phyloP scores from a whole-genome alignment of 2,113 vertebrate genomes.

The Ochotona curzoniae region DNA sequence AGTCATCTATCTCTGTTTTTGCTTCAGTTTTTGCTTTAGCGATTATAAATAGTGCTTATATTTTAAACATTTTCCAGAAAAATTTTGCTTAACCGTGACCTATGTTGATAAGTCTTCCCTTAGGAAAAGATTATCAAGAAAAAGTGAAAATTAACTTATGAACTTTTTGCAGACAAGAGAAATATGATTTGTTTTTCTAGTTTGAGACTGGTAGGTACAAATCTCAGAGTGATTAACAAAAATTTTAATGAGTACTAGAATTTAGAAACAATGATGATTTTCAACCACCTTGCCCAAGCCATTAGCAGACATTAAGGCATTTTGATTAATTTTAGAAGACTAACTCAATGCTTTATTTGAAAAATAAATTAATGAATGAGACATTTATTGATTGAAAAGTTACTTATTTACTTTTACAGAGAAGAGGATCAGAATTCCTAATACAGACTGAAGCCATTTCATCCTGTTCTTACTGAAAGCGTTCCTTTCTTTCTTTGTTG shows the following conservation, averaged over 20 bases:
- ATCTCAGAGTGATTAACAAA: background rate
- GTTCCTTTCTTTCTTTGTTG: background rate
- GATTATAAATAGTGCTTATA: background rate
- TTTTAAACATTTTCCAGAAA: constrained; percentile 7
- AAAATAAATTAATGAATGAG: background rate
- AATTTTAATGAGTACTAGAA: constrained; percentile 30
- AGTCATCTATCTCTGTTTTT: background rate
- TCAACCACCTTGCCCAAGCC: background rate
- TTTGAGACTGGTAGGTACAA: background rate
- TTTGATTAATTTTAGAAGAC: constrained; percentile 60
- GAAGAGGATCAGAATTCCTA: background rate
- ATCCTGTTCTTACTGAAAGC: background rate
- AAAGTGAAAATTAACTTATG: background rate
- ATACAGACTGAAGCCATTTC: background rate
- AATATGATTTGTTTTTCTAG: background rate
- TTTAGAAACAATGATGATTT: constrained; percentile 19
- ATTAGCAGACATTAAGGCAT: constrained; percentile 21
- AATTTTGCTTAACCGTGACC: background rate
- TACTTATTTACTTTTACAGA: background rate
- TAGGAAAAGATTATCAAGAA: background rate
- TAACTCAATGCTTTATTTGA: background rate
- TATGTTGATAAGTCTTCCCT: background rate
- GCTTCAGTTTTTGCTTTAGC: background rate
- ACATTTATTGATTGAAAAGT: background rate
- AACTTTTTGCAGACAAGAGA: background rate